Percentiles rank a stretch among this genome's conserved stretches.
These are phyloP conservation scores for Oscheius sp. DNA, from an alignment of 2,888 invertebrate genomes.

Conservation along the genomic window DNA sequence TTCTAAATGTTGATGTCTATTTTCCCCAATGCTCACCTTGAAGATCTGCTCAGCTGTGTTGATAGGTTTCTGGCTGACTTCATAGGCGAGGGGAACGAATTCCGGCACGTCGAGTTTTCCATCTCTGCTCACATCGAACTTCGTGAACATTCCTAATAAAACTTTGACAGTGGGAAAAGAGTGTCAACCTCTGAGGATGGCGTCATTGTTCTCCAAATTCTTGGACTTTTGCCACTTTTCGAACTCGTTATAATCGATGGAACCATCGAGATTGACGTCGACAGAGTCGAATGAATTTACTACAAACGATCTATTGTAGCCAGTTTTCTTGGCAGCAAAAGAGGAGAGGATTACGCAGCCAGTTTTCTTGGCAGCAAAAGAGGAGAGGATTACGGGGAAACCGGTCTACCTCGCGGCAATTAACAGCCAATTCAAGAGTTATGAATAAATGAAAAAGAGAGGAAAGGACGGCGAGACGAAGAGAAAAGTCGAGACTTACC, in stretches of 20 bases:
- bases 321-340: too few relatives aligned
- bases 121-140: constrained; percentile 59
- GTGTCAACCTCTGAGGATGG: constrained; percentile 5
- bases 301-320: constrained; percentile 37
- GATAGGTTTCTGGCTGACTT: constrained; percentile 59
- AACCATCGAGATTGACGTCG: constrained; percentile 52
- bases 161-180: neutral
- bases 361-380: too few relatives aligned
- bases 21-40: constrained; percentile 38
- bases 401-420: too few relatives aligned
- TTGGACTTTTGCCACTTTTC: constrained; percentile 47
- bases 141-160: constrained; percentile 12
- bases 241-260: constrained; percentile 57
- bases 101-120: constrained; percentile 61
- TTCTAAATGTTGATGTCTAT: too few relatives aligned
- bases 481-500: neutral
- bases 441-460: too few relatives aligned
- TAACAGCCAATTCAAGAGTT: too few relatives aligned
- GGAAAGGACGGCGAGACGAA: too few relatives aligned
- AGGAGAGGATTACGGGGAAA: too few relatives aligned
- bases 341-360: too few relatives aligned
- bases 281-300: constrained; percentile 62
- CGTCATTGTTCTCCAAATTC: constrained; percentile 8
- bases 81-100: constrained; percentile 70
- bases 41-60: constrained; percentile 64